phyloP scores from a whole-genome alignment of 2,888 invertebrate genomes.

The Eupithecia exiguata region DNA sequence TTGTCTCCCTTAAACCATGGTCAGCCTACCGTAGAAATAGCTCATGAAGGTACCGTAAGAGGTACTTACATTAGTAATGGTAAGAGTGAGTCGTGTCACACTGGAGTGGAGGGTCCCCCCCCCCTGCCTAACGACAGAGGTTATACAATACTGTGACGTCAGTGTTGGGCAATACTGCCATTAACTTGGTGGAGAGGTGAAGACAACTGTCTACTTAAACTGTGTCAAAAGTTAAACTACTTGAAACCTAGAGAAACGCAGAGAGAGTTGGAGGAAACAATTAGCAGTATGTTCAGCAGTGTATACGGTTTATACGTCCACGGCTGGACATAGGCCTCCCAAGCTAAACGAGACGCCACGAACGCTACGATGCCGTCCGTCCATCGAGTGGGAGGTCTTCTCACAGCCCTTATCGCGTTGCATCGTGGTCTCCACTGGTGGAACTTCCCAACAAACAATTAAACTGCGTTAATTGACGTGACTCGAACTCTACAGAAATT shows the following conservation, averaged over 20 bases:
- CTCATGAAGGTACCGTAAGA: not conserved
- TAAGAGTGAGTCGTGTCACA: slow-evolving; percentile 1
- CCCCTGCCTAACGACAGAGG: not conserved
- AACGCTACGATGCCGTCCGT: too few relatives aligned
- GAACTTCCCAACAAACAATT: not conserved
- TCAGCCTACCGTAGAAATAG: slow-evolving; percentile 3
- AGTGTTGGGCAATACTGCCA: slow-evolving; percentile 6
- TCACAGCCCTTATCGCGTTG: too few relatives aligned
- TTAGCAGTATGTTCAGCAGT: not conserved
- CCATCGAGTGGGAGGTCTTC: too few relatives aligned
- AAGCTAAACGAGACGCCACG: not conserved
- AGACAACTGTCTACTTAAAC: not conserved
- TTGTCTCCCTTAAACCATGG: not conserved
- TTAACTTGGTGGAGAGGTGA: not conserved
- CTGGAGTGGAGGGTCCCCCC: not conserved
- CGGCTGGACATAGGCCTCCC: not conserved
- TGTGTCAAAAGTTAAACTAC: not conserved
- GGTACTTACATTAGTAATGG: slow-evolving; percentile 9
- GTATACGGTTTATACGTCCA: too few relatives aligned
- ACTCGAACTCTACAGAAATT: too few relatives aligned
- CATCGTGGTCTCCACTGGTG: too few relatives aligned
- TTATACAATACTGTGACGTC: slow-evolving; percentile 17
- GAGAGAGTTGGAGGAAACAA: not conserved
- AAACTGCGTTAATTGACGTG: too few relatives aligned
- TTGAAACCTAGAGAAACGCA: not conserved